Conservation (phyloP, 1,140 invertebrate species). For the Apolygus lucorum region DNA sequence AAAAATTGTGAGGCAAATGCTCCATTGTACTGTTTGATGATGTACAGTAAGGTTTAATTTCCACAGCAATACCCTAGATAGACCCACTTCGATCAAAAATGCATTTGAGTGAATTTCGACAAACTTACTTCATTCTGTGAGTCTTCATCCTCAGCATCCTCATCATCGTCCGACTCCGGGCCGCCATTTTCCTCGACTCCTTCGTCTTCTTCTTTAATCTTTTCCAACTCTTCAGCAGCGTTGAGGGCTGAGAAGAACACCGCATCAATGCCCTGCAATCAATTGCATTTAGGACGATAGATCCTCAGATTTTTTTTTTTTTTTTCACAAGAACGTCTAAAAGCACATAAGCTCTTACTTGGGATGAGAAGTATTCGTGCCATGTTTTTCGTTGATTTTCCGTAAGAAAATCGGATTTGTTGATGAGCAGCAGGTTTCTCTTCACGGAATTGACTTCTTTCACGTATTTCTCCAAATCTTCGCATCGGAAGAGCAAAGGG, state of each 20-base stretch:
- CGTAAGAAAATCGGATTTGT: conserved; percentile 94
- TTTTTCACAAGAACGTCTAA: too few species aligned
- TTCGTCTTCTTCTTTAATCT: neutral
- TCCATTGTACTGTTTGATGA: too few species aligned
- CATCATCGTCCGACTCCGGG: too few species aligned
- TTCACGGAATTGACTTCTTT: conserved; percentile 71
- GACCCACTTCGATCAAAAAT: too few species aligned
- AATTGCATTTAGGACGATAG: neutral
- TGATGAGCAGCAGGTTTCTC: conserved; percentile 77
- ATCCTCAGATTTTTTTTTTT: neutral
- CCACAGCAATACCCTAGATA: too few species aligned
- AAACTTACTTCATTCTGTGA: too few species aligned
- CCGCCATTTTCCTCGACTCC: too few species aligned
- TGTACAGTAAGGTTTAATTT: too few species aligned
- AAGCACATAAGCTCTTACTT: neutral
- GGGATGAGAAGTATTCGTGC: conserved; percentile 37
- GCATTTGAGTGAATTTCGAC: too few species aligned
- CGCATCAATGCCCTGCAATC: conserved; percentile 47
- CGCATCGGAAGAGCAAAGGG: conserved; percentile 86
- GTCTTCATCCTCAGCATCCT: too few species aligned
- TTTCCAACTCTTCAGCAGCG: conserved; percentile 41
- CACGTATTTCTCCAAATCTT: conserved; percentile 91
- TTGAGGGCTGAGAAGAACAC: conserved; percentile 77
- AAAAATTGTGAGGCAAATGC: too few species aligned
- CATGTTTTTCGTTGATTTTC: conserved; percentile 70